Percentiles rank a stretch among this genome's conserved stretches.
phyloP scores from a whole-genome alignment of 30 jellyfish, hydroid and myxozoan species.

The Chrysaora quinquecirrha region DNA sequence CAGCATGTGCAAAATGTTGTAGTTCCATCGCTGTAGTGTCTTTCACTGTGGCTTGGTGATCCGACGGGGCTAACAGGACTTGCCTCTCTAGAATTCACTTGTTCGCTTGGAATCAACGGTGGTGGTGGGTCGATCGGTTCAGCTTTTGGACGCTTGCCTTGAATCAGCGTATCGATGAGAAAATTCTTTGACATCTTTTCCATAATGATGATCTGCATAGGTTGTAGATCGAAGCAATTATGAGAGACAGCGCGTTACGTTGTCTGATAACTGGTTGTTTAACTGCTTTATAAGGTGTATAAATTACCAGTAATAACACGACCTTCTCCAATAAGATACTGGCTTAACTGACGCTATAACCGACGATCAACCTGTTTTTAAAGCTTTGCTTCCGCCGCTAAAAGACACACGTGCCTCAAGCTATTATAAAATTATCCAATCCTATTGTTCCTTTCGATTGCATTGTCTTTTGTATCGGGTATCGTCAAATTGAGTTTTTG shows the following conservation, averaged over 20 bases:
- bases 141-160: slow-evolving; percentile 65
- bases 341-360: slow-evolving; percentile 56
- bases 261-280: background rate
- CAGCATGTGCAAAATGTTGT: slow-evolving; percentile 88
- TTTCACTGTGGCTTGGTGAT: slow-evolving; percentile 35
- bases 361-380: slow-evolving; percentile 60
- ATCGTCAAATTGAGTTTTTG: slow-evolving; percentile 4
- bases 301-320: slow-evolving; percentile 54
- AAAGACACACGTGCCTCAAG: slow-evolving; percentile 75
- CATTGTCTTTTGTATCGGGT: slow-evolving; percentile 25
- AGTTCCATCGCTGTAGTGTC: slow-evolving; percentile 34
- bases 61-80: slow-evolving; percentile 52
- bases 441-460: slow-evolving; percentile 60
- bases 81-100: slow-evolving; percentile 45
- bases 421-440: slow-evolving; percentile 73
- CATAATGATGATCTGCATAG: background rate
- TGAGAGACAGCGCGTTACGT: background rate
- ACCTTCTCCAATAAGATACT: slow-evolving; percentile 52
- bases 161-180: slow-evolving; percentile 86
- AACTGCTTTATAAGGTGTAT: slow-evolving; percentile 21
- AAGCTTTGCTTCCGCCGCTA: slow-evolving; percentile 65
- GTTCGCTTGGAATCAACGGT: slow-evolving; percentile 54
- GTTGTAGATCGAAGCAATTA: background rate
- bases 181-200: slow-evolving; percentile 86
- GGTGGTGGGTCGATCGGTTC: slow-evolving; percentile 73